phyloP scores from a whole-genome alignment of 2,797 vertebrate genomes.

The Sus cebifrons region DNA sequence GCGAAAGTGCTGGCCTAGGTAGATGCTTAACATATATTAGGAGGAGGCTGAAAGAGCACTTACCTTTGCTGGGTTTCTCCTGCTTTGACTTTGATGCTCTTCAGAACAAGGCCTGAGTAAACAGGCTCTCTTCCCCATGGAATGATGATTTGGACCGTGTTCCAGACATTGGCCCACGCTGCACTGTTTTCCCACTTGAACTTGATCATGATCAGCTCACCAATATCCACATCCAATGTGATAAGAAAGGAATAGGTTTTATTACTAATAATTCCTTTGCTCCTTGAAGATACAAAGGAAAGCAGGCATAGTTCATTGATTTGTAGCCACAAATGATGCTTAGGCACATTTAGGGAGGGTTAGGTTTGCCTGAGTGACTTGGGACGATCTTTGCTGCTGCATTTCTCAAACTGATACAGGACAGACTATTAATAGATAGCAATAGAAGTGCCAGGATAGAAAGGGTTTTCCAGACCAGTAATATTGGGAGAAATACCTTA shows the following conservation, averaged over 20 bases:
- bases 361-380: neutral
- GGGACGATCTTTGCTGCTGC: neutral
- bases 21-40: neutral
- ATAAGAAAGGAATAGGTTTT: constrained; percentile 96
- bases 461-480: neutral
- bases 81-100: constrained; percentile 93
- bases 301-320: neutral
- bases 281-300: constrained; percentile 88
- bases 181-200: constrained; percentile 94
- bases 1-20: neutral
- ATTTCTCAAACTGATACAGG: constrained; percentile 7
- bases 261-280: constrained; percentile 92
- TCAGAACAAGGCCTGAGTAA: constrained; percentile 92
- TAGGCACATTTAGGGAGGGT: no score
- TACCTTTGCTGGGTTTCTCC: constrained; percentile 95
- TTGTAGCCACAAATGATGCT: neutral
- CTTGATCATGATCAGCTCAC: constrained; percentile 94
- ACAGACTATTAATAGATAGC: neutral
- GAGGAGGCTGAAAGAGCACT: neutral
- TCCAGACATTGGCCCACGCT: constrained; percentile 95
- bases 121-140: constrained; percentile 90
- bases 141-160: constrained; percentile 93
- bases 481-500: neutral
- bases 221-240: constrained; percentile 95
- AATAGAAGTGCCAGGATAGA: neutral